These are phyloP conservation scores for Thera obeliscata DNA, from an alignment of 2,888 invertebrate genomes.

Conservation along the genomic window DNA sequence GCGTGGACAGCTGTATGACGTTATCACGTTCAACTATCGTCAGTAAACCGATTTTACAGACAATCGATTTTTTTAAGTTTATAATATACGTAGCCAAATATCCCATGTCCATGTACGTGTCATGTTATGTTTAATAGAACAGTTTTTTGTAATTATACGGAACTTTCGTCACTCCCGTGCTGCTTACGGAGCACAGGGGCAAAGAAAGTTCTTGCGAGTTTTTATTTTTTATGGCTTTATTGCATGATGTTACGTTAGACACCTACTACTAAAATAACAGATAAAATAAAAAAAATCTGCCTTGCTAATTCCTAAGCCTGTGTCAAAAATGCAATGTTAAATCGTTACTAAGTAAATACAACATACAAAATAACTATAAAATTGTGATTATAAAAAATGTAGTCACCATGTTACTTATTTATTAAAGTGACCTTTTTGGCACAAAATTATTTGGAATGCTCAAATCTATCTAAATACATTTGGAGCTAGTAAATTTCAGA, in stretches of 20 bases:
- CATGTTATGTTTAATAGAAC: neutral
- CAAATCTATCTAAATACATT: slow-evolving; percentile 68
- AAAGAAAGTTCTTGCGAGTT: neutral
- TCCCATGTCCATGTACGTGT: too few species aligned
- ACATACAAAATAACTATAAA: slow-evolving; percentile 56
- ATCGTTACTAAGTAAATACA: slow-evolving; percentile 35
- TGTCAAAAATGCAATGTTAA: slow-evolving; percentile 12
- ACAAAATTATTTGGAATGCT: slow-evolving; percentile 81
- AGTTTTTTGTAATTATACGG: neutral
- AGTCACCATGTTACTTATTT: slow-evolving; percentile 32
- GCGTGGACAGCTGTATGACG: too few species aligned
- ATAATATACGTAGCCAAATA: too few species aligned
- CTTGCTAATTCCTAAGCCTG: slow-evolving; percentile 9
- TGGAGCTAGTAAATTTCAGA: slow-evolving; percentile 34
- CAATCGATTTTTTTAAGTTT: too few species aligned
- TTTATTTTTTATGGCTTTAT: neutral
- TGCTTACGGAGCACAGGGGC: slow-evolving; percentile 4
- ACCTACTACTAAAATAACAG: neutral
- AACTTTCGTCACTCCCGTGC: slow-evolving; percentile 2
- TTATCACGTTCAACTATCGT: too few species aligned
- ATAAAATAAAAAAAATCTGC: neutral
- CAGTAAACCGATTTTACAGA: too few species aligned
- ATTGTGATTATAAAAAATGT: slow-evolving; percentile 72
- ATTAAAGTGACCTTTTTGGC: slow-evolving; percentile 63
- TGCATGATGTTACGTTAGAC: too few species aligned